Percentiles rank a stretch among this genome's conserved stretches.
Conservation (phyloP, 2,888 invertebrate genomes). For the Lamellibrachia columna region DNA sequence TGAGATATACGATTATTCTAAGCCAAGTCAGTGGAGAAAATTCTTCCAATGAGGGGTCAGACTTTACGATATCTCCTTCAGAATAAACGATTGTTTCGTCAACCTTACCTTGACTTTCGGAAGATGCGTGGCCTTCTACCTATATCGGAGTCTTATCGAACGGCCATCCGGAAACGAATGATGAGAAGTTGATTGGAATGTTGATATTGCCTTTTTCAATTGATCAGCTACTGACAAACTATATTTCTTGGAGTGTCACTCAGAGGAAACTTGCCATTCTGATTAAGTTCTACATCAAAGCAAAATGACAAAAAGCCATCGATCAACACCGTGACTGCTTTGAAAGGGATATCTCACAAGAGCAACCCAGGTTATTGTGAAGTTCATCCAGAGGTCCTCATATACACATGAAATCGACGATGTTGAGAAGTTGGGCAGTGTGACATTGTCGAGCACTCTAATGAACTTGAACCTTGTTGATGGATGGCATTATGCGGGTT, state of each 20-base stretch:
- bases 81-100: too few relatives aligned
- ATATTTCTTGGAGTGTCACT: neutral
- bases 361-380: too few relatives aligned
- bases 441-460: neutral
- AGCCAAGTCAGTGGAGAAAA: neutral
- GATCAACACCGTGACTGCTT: too few relatives aligned
- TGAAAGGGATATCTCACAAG: too few relatives aligned
- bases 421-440: neutral
- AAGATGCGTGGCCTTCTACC: neutral
- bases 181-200: neutral
- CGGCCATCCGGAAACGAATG: neutral
- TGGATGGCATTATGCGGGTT: neutral
- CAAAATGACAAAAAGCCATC: neutral
- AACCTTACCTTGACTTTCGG: neutral
- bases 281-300: neutral
- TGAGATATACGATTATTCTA: neutral
- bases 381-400: too few relatives aligned
- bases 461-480: neutral
- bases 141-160: neutral
- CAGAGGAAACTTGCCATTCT: neutral
- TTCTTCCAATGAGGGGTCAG: neutral
- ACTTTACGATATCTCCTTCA: too few relatives aligned
- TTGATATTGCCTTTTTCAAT: neutral
- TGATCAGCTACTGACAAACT: neutral
- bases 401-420: too few relatives aligned